Base-by-base conservation (phyloP, 2,888 invertebrate species). In the Pinctada fucata region DNA sequence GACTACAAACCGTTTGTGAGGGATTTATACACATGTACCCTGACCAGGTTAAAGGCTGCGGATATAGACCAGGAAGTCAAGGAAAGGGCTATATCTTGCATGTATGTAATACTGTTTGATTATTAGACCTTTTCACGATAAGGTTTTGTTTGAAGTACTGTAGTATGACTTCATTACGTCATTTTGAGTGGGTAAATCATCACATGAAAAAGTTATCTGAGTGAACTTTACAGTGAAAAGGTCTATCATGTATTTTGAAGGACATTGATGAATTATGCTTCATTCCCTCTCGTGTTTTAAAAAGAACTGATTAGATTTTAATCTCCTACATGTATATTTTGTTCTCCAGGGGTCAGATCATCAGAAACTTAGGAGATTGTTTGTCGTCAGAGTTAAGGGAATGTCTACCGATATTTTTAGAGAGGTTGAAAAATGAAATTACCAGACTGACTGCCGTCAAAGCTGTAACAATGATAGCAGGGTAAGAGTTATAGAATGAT, bases 31-130 rank as follows among this genome's bases (percentile, higher is more conserved):
- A 94, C 95, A 79, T 97, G 97, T 88, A 97, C 97, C 0, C 93
- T 98, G 86, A 95, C 96, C 80, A 95, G 98, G 79, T 94, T 99
- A 64, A 96, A 96, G 88, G 97, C 99, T 52, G 96, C 98, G 0
- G 99, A 99, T 92, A 98, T 99, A 90, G 99, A 99, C 93, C 99
- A 99, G 92, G 99, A 99, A 93, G 99, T 99, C 0, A 99, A 99
- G 93, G 99, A 99, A 91, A 95, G 98, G 48, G 98, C 99, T 8
- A 99, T 99, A 83, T 96, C 97, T 0, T 97, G 99, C 88, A 97
- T 97, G 96, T 92, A 85, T 31, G 31, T 31, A 1, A 31, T 31
- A 31, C 31, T 31, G 31, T 31, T 31, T 31, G 31, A 31, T 31
- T 31, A 31, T 31, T 31, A 31, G 31, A 31, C 31, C 31, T 31